Evolutionary conservation across 2,113 vertebrate species (phyloP).

Genomic region (Macquaria ambigua): DNA sequence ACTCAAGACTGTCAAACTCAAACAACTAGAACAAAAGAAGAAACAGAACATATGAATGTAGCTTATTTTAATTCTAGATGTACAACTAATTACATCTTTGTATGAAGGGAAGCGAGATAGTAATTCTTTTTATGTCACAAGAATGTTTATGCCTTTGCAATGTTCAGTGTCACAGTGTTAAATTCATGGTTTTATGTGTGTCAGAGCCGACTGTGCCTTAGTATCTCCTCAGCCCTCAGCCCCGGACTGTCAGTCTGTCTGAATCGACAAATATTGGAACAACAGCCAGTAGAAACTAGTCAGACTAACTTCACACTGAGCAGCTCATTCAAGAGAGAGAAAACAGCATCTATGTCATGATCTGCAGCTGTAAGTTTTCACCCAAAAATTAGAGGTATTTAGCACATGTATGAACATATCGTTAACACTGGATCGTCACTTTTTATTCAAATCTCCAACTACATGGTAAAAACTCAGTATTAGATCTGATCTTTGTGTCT

Average conservation of each 20-base stretch:
- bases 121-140: constrained; percentile 34
- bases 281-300: neutral
- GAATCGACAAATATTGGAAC: neutral
- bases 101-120: constrained; percentile 20
- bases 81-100: constrained; percentile 43
- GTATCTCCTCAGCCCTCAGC: neutral
- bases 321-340: neutral
- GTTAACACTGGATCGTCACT: no score
- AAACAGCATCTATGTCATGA: neutral
- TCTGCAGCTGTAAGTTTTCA: neutral
- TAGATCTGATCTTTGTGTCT: no score
- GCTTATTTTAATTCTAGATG: constrained; percentile 39
- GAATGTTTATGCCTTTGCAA: constrained; percentile 32
- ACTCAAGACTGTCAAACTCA: constrained; percentile 30
- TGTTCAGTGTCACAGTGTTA: constrained; percentile 17
- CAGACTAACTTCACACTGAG: neutral
- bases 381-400: neutral
- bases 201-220: constrained; percentile 22
- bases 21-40: constrained; percentile 24
- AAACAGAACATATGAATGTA: constrained; percentile 27
- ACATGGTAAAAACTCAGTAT: no score
- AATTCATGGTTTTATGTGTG: constrained; percentile 1
- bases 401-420: neutral
- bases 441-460: no score
- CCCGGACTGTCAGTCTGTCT: neutral